Conservation (phyloP, 2,888 invertebrate genomes). For the Chamaedrilus cognettii region DNA sequence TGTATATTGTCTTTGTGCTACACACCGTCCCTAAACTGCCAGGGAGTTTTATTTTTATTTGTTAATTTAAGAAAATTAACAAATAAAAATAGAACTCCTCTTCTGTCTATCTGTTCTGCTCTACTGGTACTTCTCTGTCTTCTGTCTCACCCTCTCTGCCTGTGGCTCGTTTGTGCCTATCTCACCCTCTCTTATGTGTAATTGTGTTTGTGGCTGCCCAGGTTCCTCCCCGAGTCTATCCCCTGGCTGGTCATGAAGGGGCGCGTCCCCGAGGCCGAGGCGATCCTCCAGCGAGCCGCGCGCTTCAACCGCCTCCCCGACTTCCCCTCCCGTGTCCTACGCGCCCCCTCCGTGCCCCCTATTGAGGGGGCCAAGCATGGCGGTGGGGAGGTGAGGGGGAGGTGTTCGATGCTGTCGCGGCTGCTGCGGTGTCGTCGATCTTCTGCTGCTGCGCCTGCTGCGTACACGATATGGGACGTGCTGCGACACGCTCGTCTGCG, state of each 20-base stretch:
- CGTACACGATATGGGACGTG: slow-evolving; percentile 36
- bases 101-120: too few species aligned
- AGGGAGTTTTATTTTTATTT: too few species aligned
- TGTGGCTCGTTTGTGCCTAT: too few species aligned
- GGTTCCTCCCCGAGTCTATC: slow-evolving; percentile 40
- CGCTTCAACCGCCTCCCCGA: slow-evolving; percentile 31
- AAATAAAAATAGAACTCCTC: too few species aligned
- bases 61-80: too few species aligned
- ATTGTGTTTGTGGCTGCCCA: too few species aligned
- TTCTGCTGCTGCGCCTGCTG: slow-evolving; percentile 6
- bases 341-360: not conserved
- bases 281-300: slow-evolving; percentile 36
- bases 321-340: slow-evolving; percentile 20
- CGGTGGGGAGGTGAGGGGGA: slow-evolving; percentile 3
- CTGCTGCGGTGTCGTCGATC: not conserved
- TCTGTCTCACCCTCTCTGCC: too few species aligned
- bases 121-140: too few species aligned
- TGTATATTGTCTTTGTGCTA: too few species aligned
- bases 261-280: slow-evolving; percentile 31
- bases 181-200: too few species aligned
- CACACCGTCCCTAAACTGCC: too few species aligned
- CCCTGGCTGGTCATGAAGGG: slow-evolving; percentile 40
- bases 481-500: slow-evolving; percentile 24
- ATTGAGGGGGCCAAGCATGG: not conserved
- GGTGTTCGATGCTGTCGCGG: not conserved